Evolutionary conservation across 1,140 invertebrate species (phyloP), one percentile per base, ranked within the genome.

Genomic region (Sipha flava): DNA sequence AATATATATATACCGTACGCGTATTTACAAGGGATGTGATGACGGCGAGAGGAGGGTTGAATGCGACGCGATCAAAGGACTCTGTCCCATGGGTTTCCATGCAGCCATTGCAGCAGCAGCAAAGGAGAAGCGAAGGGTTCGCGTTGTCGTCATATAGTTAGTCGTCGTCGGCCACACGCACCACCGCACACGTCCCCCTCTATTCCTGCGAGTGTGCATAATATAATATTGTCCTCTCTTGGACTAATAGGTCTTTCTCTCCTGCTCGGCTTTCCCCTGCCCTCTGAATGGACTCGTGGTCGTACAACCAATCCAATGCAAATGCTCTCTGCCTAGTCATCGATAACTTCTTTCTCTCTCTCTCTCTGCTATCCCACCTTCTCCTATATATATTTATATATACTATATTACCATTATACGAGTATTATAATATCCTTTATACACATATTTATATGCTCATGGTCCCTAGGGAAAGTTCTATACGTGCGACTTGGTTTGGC

Each of bases 21-120:
- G 3, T 64, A 37, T 64, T 40, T 66, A 12, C 34, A n/a, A n/a
- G 34, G 62, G 21, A 37, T 66, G 21, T 16, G 34, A 66, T 40
- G 62, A 66, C 62, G 21, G 23, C n/a, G n/a, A 40, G 62, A 40
- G 29, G 16, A 59, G 18, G 31, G 59, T 31, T 29, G 68, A 72
- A 47, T 12, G 47, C 52, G 52, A 18, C 31, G 52, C 34, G 73
- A 73, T 77, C 73, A 77, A 77, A 77, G 73, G 73, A 59, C 52
- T 43, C 73, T 40, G 73, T 59, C 72, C 72, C 72, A 54, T 16
- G 72, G 72, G 72, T 34, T 47, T 75, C 31, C 49, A 5, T 29
- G 49, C 45, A 29, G 72, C 72, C 72, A 75, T 75, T 72, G 26
- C 45, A 31, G n/a, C 5, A 49, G 49, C 12, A n/a, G 37, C 14